Evolutionary conservation across 2,888 invertebrate species (phyloP).

Genomic region (Noctua comes): DNA sequence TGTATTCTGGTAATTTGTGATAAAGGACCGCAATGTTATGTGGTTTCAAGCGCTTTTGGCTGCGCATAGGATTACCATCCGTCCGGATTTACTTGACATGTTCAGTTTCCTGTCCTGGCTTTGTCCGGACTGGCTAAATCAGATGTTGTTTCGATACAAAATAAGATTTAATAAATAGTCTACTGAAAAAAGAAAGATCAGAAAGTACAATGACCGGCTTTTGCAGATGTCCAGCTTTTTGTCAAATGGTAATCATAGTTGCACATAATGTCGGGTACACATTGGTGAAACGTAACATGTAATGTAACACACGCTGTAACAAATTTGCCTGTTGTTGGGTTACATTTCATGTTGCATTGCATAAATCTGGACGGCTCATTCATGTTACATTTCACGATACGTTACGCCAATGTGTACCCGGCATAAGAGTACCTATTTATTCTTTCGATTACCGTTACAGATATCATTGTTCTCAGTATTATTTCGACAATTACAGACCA

Average conservation of each 20-base stretch:
- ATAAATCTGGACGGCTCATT: too few relatives aligned
- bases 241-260: neutral
- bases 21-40: constrained; percentile 34
- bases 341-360: too few relatives aligned
- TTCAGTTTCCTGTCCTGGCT: neutral
- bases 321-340: too few relatives aligned
- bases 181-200: neutral
- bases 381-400: too few relatives aligned
- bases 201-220: neutral
- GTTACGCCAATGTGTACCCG: too few relatives aligned
- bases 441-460: neutral
- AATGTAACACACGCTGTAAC: too few relatives aligned
- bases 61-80: neutral
- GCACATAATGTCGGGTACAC: too few relatives aligned
- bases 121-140: neutral
- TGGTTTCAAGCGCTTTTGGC: constrained; percentile 21
- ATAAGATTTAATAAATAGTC: neutral
- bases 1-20: constrained; percentile 39
- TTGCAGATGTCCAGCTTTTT: neutral
- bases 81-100: neutral
- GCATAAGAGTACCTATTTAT: constrained; percentile 7
- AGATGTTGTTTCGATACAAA: neutral
- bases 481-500: neutral
- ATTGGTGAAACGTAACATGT: too few relatives aligned
- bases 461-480: constrained; percentile 3